phyloP scores from a whole-genome alignment of 2,113 vertebrate genomes.

The Pholis gunnellus region DNA sequence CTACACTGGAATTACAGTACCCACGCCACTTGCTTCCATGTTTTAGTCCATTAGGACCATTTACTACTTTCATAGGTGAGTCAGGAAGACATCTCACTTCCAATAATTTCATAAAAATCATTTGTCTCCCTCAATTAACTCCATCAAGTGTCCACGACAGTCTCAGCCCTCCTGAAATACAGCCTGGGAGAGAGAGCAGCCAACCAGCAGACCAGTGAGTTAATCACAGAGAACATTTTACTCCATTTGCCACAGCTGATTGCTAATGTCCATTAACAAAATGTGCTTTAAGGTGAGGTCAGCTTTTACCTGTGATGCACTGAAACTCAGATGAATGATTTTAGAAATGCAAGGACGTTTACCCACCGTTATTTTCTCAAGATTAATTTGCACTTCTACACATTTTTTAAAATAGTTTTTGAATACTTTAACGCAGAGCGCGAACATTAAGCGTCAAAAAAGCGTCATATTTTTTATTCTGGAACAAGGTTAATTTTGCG shows the following conservation, averaged over 20 bases:
- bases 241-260: background rate
- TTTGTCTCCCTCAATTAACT: conserved; percentile 31
- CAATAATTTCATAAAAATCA: conserved; percentile 17
- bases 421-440: no score
- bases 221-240: background rate
- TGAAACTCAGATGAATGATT: background rate
- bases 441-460: no score
- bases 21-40: background rate
- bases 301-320: background rate
- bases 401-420: no score
- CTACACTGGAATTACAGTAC: background rate
- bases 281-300: conserved; percentile 5
- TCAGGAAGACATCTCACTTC: background rate
- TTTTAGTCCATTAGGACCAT: background rate
- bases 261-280: background rate
- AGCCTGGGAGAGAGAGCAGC: background rate
- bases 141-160: background rate
- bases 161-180: background rate
- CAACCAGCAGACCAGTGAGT: background rate
- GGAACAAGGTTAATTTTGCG: no score
- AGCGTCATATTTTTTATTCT: no score
- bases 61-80: background rate
- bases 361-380: no score
- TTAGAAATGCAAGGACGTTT: background rate
- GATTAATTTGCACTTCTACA: no score